A percentile compares a stretch with the other conserved stretches of the same genome.
Conservation (phyloP, 2,113 vertebrate species). For the Piliocolobus tephrosceles region DNA sequence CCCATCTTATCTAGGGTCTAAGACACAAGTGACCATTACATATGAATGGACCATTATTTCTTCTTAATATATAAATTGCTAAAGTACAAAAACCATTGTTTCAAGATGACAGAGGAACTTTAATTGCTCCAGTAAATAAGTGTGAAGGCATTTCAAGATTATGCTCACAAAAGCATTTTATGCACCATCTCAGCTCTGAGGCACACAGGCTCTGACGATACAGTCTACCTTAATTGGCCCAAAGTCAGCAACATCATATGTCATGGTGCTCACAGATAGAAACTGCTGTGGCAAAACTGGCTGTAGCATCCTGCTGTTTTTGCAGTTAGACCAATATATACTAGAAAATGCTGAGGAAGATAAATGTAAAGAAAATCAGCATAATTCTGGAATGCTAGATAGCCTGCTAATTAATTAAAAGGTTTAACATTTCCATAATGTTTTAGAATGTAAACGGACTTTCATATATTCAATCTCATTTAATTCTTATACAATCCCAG, state of each 20-base stretch:
- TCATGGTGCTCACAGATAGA: background rate
- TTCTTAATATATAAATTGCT: conserved; percentile 1
- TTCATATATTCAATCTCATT: background rate
- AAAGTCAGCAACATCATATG: background rate
- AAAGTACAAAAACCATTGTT: background rate
- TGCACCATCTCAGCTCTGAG: background rate
- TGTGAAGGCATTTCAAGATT: background rate
- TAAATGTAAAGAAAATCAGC: conserved; percentile 42
- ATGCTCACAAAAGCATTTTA: background rate
- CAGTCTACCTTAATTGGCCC: background rate
- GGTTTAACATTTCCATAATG: background rate
- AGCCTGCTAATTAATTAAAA: background rate
- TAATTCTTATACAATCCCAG: background rate
- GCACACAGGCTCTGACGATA: background rate
- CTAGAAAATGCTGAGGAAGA: conserved; percentile 18
- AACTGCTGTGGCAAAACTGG: background rate
- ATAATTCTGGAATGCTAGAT: background rate
- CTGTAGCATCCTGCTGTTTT: background rate
- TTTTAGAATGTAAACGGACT: conserved; percentile 13
- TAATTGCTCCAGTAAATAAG: background rate
- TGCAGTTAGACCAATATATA: background rate
- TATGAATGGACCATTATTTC: background rate
- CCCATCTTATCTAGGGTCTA: background rate
- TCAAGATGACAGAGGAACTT: background rate
- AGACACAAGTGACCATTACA: background rate